phyloP scores from a whole-genome alignment of 2,113 vertebrate species.

The Tychaedon coryphoeus region DNA sequence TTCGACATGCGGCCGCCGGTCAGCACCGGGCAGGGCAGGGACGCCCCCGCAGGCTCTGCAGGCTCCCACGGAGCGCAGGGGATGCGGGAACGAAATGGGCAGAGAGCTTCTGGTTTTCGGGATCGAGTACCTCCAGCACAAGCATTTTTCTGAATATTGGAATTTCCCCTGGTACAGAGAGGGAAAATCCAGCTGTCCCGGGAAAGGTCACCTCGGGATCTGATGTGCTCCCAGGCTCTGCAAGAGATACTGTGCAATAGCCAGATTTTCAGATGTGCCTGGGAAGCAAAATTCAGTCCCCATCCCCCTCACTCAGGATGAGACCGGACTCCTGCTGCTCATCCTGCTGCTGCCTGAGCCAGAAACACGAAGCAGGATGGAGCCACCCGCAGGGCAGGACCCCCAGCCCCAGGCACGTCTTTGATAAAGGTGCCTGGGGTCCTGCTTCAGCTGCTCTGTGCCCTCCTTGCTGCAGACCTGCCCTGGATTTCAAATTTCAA shows the following conservation, averaged over 20 bases:
- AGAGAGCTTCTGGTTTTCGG: neutral
- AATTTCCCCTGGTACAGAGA: neutral
- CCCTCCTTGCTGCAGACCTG: neutral
- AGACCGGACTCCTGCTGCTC: neutral
- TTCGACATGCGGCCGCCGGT: neutral
- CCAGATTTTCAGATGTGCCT: neutral
- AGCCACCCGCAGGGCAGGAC: neutral
- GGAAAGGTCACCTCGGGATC: neutral
- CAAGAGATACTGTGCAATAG: neutral
- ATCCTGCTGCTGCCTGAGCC: neutral
- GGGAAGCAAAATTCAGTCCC: neutral
- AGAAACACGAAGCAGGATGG: neutral
- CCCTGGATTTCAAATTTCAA: neutral
- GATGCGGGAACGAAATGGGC: neutral
- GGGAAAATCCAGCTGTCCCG: neutral
- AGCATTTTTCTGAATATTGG: neutral
- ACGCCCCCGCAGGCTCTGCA: accelerated
- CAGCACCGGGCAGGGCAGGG: accelerated
- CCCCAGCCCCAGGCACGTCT: accelerated
- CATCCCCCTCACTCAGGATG: neutral
- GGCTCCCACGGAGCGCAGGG: accelerated
- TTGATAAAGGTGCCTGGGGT: neutral
- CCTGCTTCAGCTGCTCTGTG: neutral
- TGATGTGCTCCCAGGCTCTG: neutral
- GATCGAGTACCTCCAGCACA: neutral